Percentiles rank a stretch among this genome's conserved stretches.
These are phyloP conservation scores for Drosophila ambigua DNA, from an alignment of 1,140 invertebrate species.

Conservation along the genomic window DNA sequence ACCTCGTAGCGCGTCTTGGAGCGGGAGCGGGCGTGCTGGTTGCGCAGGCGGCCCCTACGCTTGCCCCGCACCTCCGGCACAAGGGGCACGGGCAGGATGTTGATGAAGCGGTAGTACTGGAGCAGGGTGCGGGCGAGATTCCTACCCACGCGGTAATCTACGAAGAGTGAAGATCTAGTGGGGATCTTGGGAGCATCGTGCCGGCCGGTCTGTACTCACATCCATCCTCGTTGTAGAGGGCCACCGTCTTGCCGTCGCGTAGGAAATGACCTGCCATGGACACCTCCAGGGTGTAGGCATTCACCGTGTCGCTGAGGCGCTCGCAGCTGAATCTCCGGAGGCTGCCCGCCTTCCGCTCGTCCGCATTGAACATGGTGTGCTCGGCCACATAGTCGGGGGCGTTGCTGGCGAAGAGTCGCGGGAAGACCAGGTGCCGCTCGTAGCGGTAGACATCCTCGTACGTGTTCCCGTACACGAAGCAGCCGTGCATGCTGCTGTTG, in stretches of 20 bases:
- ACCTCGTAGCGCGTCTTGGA: conserved; percentile 85
- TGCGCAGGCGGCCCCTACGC: conserved; percentile 83
- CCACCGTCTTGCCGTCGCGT: conserved; percentile 86
- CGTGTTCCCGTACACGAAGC: conserved; percentile 98
- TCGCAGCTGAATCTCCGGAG: conserved; percentile 91
- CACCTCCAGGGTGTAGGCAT: conserved; percentile 93
- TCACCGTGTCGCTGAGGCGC: conserved; percentile 89
- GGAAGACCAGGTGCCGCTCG: conserved; percentile 94
- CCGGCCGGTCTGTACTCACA: conserved; percentile 86
- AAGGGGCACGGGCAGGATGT: conserved; percentile 87
- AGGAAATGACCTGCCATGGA: conserved; percentile 93
- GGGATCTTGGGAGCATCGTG: background rate
- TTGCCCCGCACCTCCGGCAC: conserved; percentile 85
- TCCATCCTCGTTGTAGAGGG: conserved; percentile 94
- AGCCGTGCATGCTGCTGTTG: conserved; percentile 95
- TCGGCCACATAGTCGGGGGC: conserved; percentile 92
- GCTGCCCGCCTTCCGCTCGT: conserved; percentile 93
- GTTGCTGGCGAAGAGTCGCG: conserved; percentile 93
- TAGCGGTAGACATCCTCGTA: conserved; percentile 95
- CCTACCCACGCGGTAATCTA: conserved; percentile 88
- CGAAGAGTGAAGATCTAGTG: background rate
- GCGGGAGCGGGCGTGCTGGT: conserved; percentile 84
- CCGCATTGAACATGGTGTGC: conserved; percentile 96
- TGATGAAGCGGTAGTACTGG: conserved; percentile 91
- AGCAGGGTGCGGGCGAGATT: conserved; percentile 90